These are phyloP conservation scores for Eriocheir sinensis DNA, from an alignment of 1,140 invertebrate species.

Conservation along the genomic window DNA sequence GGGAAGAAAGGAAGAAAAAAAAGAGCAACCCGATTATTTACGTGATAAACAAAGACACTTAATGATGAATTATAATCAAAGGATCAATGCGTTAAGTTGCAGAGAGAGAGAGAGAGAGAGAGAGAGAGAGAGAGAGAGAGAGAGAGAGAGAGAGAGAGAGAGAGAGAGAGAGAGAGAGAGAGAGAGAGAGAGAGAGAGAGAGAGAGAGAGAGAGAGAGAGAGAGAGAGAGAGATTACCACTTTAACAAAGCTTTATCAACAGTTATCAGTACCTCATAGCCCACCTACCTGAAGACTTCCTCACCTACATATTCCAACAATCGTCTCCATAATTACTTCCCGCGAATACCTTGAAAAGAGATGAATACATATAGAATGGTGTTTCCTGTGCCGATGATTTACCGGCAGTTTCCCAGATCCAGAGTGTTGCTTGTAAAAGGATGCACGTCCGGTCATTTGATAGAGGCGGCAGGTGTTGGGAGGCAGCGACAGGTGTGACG, in stretches of 20 bases:
- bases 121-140: slow-evolving; percentile 22
- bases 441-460: not conserved
- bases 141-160: slow-evolving; percentile 22
- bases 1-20: not conserved
- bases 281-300: too few species aligned
- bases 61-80: not conserved
- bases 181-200: not conserved
- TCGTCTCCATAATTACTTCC: too few species aligned
- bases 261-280: too few species aligned
- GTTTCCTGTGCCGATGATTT: too few species aligned
- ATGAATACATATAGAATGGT: too few species aligned
- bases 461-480: not conserved
- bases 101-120: not conserved
- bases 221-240: not conserved
- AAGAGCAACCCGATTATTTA: not conserved
- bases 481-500: not conserved
- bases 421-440: not conserved
- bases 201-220: not conserved
- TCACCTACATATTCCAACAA: too few species aligned
- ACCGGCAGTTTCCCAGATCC: too few species aligned
- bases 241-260: too few species aligned
- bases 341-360: too few species aligned
- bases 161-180: slow-evolving; percentile 11
- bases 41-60: not conserved
- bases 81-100: not conserved